Evolutionary conservation across 2,888 invertebrate genomes (phyloP).

Genomic region (Lasioglossum villosulum): DNA sequence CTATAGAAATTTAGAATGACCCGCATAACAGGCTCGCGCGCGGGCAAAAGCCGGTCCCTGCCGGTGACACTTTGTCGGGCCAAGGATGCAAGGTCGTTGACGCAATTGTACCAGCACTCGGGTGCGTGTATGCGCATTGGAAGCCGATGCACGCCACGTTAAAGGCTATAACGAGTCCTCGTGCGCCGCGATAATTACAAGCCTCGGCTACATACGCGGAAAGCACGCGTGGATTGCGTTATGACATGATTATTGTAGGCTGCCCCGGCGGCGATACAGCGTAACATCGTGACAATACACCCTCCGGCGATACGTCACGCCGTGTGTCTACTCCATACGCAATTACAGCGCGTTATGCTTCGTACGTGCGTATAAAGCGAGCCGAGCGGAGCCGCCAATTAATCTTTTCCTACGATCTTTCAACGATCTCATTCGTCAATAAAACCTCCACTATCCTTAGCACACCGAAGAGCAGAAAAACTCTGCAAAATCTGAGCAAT

Average conservation of each 20-base stretch:
- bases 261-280: slow-evolving; percentile 59
- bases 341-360: slow-evolving; percentile 69
- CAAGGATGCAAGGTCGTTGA: slow-evolving; percentile 63
- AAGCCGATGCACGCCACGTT: slow-evolving; percentile 67
- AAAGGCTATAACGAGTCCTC: slow-evolving; percentile 73
- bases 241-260: slow-evolving; percentile 76
- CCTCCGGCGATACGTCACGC: slow-evolving; percentile 80
- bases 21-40: slow-evolving; percentile 21
- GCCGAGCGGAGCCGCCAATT: background rate
- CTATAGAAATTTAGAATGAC: slow-evolving; percentile 36
- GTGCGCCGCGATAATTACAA: slow-evolving; percentile 69
- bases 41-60: slow-evolving; percentile 36
- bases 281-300: slow-evolving; percentile 78
- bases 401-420: background rate
- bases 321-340: slow-evolving; percentile 79
- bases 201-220: slow-evolving; percentile 63
- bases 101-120: slow-evolving; percentile 65
- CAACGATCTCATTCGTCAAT: background rate
- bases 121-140: slow-evolving; percentile 56
- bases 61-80: slow-evolving; percentile 56
- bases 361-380: slow-evolving; percentile 42
- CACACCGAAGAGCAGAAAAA: background rate
- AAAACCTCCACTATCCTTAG: no score
- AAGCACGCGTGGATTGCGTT: slow-evolving; percentile 77
- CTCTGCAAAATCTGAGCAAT: background rate